Conservation (phyloP, 2,888 invertebrate genomes). For the Nemotelus pantherinus region DNA sequence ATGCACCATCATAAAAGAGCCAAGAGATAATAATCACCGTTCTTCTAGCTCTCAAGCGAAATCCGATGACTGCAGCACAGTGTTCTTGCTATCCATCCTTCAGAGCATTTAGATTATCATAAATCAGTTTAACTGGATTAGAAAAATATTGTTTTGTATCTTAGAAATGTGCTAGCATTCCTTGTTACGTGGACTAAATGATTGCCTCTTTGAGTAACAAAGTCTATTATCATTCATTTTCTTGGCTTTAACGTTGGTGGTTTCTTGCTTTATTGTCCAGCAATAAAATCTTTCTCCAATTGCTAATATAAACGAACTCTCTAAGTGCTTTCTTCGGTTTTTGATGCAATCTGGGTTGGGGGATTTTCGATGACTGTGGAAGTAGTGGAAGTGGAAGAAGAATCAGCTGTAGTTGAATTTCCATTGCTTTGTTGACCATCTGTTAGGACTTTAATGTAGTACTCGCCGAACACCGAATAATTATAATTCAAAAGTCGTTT, state of each 20-base stretch:
- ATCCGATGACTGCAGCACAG: too few relatives aligned
- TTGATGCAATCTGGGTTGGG: neutral
- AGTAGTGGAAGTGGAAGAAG: neutral
- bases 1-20: constrained; percentile 15
- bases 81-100: too few relatives aligned
- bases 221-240: neutral
- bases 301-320: neutral
- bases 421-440: constrained; percentile 39
- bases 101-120: too few relatives aligned
- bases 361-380: neutral
- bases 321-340: constrained; percentile 23
- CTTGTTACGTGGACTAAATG: neutral
- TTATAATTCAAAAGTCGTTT: constrained; percentile 63
- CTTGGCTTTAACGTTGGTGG: neutral
- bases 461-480: constrained; percentile 63
- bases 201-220: neutral
- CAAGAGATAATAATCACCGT: too few relatives aligned
- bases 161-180: neutral
- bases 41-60: too few relatives aligned
- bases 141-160: too few relatives aligned
- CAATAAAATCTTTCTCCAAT: constrained; percentile 22
- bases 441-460: constrained; percentile 60
- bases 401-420: neutral
- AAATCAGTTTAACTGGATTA: too few relatives aligned
- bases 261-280: constrained; percentile 26